Evolutionary conservation across 1,140 invertebrate species (phyloP), one percentile per base, ranked within the genome.

Genomic region (Cotesia typhae): DNA sequence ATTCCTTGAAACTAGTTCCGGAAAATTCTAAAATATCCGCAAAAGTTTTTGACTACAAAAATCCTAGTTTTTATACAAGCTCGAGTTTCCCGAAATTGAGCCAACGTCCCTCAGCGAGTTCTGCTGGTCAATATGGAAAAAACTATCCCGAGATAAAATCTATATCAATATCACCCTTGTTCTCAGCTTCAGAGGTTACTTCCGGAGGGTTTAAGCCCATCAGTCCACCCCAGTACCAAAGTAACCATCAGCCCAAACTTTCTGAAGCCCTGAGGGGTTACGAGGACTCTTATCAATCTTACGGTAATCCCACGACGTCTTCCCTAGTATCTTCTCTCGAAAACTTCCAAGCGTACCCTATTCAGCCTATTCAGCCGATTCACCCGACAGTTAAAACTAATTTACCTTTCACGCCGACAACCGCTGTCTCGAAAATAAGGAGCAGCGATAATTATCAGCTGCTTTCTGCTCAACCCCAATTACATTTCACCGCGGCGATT

Each of bases 391-490:
- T 59, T 76, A 64, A n/a, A 70, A 76, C 4, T 75, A 81, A 52
- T 80, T 81, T 66, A 47, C 6, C 41, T 47, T 10, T 9, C 20
- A 1, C 57, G 4, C 57, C 57, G 9, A 9, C 57, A 4, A 59
- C 14, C 1, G 57, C 28, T 59, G 20, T 20, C 57, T 77, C 82
- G 0, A 78, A 76, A 28, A 20, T 65, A 51, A 76, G 65, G 35
- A 10, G 76, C 3, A 36, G 68, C 0, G 74, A 71, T 20, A 73
- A 47, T 67, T 87, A 87, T 75, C 73, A 84, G 63, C 60, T 76
- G 53, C 59, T 83, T 47, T 73, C 76, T 60, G 64, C 76, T 35
- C 85, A 87, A 64, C 78, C 83, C 1, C 84, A 83, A 59, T 76
- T 86, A 12, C 83, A 83, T 6, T 86, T 86, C 36, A 20, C 53